These are phyloP conservation scores for Porites divaricata DNA, from an alignment of 92 coral and sea anemone genomes.

Conservation along the genomic window DNA sequence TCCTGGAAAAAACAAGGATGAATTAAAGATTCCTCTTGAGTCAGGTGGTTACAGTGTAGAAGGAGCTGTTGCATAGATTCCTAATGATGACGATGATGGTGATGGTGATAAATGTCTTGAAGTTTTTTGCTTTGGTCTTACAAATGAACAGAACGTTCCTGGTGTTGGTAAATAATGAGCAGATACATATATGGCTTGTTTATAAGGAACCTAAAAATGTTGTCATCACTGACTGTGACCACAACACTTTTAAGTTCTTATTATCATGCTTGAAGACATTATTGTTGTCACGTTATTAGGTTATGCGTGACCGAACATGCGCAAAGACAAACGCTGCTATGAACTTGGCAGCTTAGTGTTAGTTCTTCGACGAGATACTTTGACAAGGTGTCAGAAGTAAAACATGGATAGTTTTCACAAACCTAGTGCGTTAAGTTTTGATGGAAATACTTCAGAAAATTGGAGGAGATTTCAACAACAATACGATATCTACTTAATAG, in stretches of 20 bases:
- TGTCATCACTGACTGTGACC: constrained; percentile 6
- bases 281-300: no score
- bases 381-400: no score
- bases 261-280: background rate
- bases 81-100: background rate
- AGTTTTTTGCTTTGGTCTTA: constrained; percentile 3
- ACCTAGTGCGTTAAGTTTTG: no score
- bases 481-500: no score
- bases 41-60: constrained; percentile 1
- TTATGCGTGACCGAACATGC: no score
- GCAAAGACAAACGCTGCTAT: no score
- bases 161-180: constrained; percentile 4
- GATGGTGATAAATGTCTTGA: constrained; percentile 4
- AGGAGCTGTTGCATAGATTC: constrained; percentile 2
- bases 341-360: no score
- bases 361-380: no score
- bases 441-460: no score
- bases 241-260: constrained; percentile 1
- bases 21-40: background rate
- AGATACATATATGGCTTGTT: constrained; percentile 4
- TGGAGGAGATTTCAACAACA: no score
- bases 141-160: background rate
- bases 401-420: no score
- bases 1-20: constrained; percentile 7
- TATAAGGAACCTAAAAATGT: constrained; percentile 1